Evolutionary conservation across 2,888 invertebrate genomes (phyloP).

Genomic region (Pyralis farinalis): DNA sequence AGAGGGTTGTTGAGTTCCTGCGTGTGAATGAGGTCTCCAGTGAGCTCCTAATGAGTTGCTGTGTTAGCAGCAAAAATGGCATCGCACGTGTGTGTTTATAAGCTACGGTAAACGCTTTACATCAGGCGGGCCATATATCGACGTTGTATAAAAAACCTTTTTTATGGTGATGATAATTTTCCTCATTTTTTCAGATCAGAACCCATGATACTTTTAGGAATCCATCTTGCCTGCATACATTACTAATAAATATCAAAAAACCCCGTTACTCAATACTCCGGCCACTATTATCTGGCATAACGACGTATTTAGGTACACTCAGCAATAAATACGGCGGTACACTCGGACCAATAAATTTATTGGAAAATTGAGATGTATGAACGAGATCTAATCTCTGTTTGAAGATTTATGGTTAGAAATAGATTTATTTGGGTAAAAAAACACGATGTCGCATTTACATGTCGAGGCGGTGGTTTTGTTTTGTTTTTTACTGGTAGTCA

Average conservation of each 20-base stretch:
- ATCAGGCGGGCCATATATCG: too few relatives aligned
- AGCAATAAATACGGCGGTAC: slow-evolving; percentile 57
- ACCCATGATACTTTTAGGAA: slow-evolving; percentile 12
- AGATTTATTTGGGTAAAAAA: slow-evolving; percentile 61
- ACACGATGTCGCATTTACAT: slow-evolving; percentile 21
- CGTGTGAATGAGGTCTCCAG: too few relatives aligned
- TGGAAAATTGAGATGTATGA: slow-evolving; percentile 73
- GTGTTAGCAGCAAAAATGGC: too few relatives aligned
- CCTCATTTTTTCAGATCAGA: slow-evolving; percentile 9
- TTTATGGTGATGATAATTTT: too few relatives aligned
- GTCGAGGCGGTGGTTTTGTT: slow-evolving; percentile 7
- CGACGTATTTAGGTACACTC: slow-evolving; percentile 71
- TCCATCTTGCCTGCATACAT: slow-evolving; percentile 15
- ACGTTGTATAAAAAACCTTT: too few relatives aligned
- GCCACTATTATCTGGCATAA: slow-evolving; percentile 59
- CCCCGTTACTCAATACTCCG: slow-evolving; percentile 59
- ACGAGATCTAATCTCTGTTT: slow-evolving; percentile 67
- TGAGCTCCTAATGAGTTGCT: too few relatives aligned
- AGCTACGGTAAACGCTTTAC: not conserved
- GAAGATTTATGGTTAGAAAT: slow-evolving; percentile 64
- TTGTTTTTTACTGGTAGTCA: not conserved
- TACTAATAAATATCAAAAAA: slow-evolving; percentile 48
- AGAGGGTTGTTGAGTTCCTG: too few relatives aligned
- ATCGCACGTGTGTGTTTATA: not conserved
- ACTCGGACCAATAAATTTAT: slow-evolving; percentile 64